phyloP scores from a whole-genome alignment of 2,113 vertebrate species.

The Naja naja region DNA sequence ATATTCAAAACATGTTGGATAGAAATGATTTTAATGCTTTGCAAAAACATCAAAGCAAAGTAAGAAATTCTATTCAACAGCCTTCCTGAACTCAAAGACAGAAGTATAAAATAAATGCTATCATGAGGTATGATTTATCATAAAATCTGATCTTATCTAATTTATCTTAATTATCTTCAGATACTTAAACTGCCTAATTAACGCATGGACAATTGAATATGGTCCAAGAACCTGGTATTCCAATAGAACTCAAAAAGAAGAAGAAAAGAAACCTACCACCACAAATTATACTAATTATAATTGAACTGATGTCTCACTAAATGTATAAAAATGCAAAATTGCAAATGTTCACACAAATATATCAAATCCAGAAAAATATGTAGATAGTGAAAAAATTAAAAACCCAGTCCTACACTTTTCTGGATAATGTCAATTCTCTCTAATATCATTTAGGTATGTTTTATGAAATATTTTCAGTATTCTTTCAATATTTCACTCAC shows the following conservation, averaged over 20 bases:
- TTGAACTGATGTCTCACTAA: background rate
- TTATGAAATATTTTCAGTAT: background rate
- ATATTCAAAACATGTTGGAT: background rate
- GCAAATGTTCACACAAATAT: background rate
- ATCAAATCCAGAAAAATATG: background rate
- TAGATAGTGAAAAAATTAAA: background rate
- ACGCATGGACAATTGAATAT: background rate
- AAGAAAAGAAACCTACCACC: background rate
- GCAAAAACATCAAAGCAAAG: background rate
- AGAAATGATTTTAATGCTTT: background rate
- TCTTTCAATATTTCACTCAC: background rate
- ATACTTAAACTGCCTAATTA: background rate
- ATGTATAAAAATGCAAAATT: background rate
- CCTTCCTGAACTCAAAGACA: background rate
- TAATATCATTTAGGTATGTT: background rate
- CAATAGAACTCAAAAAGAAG: background rate
- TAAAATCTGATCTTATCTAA: background rate
- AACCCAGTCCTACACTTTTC: background rate
- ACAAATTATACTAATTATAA: constrained; percentile 13
- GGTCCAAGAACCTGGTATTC: background rate
- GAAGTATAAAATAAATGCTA: background rate
- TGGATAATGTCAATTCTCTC: background rate
- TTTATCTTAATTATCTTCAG: background rate
- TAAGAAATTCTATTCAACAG: background rate
- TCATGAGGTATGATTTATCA: background rate